Conservation (phyloP, 2,797 vertebrate genomes). For the Apodemus agrarius region DNA sequence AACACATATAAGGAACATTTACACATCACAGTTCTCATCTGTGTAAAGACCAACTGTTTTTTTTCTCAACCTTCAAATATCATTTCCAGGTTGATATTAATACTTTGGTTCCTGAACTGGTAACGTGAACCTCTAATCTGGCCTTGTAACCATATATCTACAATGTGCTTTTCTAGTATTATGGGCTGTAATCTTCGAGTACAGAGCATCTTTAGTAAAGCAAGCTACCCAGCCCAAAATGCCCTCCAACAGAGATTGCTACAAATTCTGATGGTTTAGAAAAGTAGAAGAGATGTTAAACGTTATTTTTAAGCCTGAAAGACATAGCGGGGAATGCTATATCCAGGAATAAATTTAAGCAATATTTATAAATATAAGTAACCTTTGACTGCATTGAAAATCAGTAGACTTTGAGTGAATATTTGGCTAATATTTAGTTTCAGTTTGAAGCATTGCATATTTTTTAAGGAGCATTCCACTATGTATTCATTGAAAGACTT, state of each 20-base stretch:
- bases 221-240: neutral
- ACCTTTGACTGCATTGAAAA: neutral
- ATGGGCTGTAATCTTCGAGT: neutral
- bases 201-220: neutral
- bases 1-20: conserved; percentile 40
- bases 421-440: neutral
- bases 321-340: neutral
- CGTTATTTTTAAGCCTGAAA: conserved; percentile 1
- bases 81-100: conserved; percentile 4
- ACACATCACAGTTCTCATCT: neutral
- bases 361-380: neutral
- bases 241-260: neutral
- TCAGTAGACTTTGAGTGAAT: neutral
- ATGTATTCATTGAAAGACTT: neutral
- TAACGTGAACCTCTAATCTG: neutral
- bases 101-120: neutral
- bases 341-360: conserved; percentile 14
- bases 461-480: neutral
- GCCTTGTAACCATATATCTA: neutral
- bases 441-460: neutral
- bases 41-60: neutral
- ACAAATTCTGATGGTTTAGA: neutral
- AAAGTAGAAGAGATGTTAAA: conserved; percentile 32
- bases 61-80: conserved; percentile 36
- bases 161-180: conserved; percentile 10